Evolutionary conservation across 2,113 vertebrate genomes (phyloP).

Genomic region (Mus spicilegus): DNA sequence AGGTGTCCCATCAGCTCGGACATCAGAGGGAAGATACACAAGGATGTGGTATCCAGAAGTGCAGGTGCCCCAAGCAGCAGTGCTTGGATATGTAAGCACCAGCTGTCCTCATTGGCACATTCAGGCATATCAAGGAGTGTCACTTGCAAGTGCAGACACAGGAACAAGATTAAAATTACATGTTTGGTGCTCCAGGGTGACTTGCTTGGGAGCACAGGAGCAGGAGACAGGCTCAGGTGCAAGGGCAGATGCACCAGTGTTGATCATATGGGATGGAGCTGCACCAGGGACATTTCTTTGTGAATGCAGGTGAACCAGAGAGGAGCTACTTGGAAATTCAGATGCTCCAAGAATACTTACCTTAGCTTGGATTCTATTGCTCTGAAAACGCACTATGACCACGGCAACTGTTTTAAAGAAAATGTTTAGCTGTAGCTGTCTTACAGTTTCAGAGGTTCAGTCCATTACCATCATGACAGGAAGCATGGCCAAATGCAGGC

Average conservation of each 20-base stretch:
- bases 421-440: too few relatives aligned
- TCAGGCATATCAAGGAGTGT: not conserved
- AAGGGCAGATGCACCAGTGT: not conserved
- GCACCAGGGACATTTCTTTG: not conserved
- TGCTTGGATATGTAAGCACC: not conserved
- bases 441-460: too few relatives aligned
- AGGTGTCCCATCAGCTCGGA: not conserved
- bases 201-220: not conserved
- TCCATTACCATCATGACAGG: too few relatives aligned
- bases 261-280: too few relatives aligned
- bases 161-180: too few relatives aligned
- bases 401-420: too few relatives aligned
- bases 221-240: not conserved
- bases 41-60: not conserved
- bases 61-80: not conserved
- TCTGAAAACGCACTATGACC: too few relatives aligned
- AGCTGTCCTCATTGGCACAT: rapidly evolving
- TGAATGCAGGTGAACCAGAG: not conserved
- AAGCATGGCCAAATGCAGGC: too few relatives aligned
- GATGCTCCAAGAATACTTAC: not conserved
- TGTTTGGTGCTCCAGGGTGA: not conserved
- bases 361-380: too few relatives aligned
- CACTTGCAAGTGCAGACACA: too few relatives aligned
- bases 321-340: not conserved
- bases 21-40: not conserved